Conservation (phyloP, 2,888 invertebrate genomes). For the Hoplodrina blanda region DNA sequence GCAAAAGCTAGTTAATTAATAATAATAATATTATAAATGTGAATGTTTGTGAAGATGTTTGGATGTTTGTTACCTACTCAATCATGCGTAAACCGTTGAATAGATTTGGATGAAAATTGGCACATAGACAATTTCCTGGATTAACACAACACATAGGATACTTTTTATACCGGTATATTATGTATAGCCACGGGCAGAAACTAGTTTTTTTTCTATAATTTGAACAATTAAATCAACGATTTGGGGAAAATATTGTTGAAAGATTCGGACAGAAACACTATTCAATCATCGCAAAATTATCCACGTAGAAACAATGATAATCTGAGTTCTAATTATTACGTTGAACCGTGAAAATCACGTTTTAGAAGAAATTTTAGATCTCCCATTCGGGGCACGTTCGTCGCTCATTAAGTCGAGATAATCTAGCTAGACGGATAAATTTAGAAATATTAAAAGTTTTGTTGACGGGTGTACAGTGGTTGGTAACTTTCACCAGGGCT, state of each 20-base stretch:
- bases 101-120: too few species aligned
- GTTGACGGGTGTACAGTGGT: constrained; percentile 27
- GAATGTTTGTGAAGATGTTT: too few species aligned
- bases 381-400: constrained; percentile 52
- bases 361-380: constrained; percentile 33
- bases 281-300: constrained; percentile 40
- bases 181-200: too few species aligned
- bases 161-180: too few species aligned
- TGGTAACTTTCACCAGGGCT: constrained; percentile 38
- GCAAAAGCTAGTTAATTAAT: too few species aligned
- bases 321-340: constrained; percentile 37
- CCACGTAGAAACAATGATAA: constrained; percentile 30
- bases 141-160: too few species aligned
- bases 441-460: constrained; percentile 58
- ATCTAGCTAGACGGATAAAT: constrained; percentile 45
- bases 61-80: too few species aligned
- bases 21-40: too few species aligned
- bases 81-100: too few species aligned
- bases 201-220: too few species aligned
- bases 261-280: constrained; percentile 31
- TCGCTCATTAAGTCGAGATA: constrained; percentile 47
- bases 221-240: too few species aligned
- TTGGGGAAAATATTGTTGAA: not conserved
- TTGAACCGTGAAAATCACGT: constrained; percentile 45
- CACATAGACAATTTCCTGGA: too few species aligned